Conservation (phyloP, 2,797 vertebrate genomes). For the Sebastolobus alascanus region DNA sequence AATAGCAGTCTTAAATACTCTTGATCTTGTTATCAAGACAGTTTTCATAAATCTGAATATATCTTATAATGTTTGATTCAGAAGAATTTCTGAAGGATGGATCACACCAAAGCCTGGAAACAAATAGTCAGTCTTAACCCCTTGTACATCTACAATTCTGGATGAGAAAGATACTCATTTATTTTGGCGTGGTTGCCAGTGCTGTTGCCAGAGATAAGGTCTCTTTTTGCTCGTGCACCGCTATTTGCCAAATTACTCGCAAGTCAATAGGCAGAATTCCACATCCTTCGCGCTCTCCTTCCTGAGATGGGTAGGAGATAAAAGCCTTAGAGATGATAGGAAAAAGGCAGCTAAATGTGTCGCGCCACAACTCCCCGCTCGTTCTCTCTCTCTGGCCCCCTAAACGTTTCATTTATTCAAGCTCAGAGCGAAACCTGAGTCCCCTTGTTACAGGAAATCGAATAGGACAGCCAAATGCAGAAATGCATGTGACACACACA, state of each 20-base stretch:
- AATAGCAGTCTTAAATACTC: neutral
- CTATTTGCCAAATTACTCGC: constrained; percentile 67
- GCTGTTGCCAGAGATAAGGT: constrained; percentile 51
- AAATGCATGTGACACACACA: constrained; percentile 51
- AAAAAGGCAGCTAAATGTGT: constrained; percentile 61
- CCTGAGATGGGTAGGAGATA: constrained; percentile 65
- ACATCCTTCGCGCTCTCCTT: constrained; percentile 64
- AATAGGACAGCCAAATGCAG: constrained; percentile 49
- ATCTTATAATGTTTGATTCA: constrained; percentile 9
- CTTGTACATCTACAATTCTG: constrained; percentile 30
- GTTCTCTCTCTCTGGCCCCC: constrained; percentile 22
- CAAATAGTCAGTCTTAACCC: constrained; percentile 1
- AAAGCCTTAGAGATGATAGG: constrained; percentile 63
- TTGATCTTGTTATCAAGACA: constrained; percentile 13
- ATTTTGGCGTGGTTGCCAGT: constrained; percentile 38
- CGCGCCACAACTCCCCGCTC: constrained; percentile 44
- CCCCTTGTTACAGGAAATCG: constrained; percentile 25
- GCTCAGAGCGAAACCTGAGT: constrained; percentile 52
- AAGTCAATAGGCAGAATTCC: constrained; percentile 69
- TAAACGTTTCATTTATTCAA: constrained; percentile 70
- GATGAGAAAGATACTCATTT: constrained; percentile 28
- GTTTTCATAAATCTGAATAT: constrained; percentile 15
- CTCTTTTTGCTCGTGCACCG: constrained; percentile 51
- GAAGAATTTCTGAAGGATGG: neutral
- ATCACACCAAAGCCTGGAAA: constrained; percentile 17